Evolutionary conservation across 2,888 invertebrate genomes (phyloP), one percentile per base, ranked within the genome.

Genomic region (Pachymerium ferrugineum): DNA sequence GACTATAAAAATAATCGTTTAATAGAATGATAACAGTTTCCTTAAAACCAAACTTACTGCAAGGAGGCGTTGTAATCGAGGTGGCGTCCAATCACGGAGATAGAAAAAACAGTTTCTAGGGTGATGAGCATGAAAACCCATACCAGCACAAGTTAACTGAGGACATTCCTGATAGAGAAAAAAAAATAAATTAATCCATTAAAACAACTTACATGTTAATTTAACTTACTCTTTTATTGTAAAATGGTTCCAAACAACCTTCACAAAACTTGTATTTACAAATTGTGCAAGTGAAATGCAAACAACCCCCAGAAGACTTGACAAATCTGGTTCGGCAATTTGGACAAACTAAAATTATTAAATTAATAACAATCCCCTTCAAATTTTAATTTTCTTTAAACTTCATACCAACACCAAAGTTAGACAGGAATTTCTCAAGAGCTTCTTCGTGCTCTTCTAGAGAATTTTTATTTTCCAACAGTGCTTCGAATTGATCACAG

Each of bases 251-350:
- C 19, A 69, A 69, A 69, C 69, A 69, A 5, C 69, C 69, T 14
- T 69, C 69, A 29, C 69, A 69, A 16, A 69, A 69, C 19, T 69
- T 16, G 29, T 69, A 10, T 69, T 69, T 14, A 69, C 69, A 69
- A 12, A 69, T 29, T 1, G 30, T 30, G 19, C 69, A 69, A 1
- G 30, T 69, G 1, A 69, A 30, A 69, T 69, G 69, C 5, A 69
- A 29, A 14, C 69, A 69, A 16, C 69, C 69, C 2, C 69, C 69
- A 2, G 69, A 69, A 10, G 69, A 33, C 16, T 69, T 69, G 6
- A 69, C 33, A 19, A 69, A 69, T 29, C n/a, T 69, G 1, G 30
- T 69, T 5, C 19, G 30, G 16, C 69, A 69, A 1, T 25, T 8
- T 10, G 69, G 69, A 33, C 69, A 69, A 14, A 29, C 69, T 69